Evolutionary conservation across 2,888 invertebrate species (phyloP).

Genomic region (Plutella xylostella): DNA sequence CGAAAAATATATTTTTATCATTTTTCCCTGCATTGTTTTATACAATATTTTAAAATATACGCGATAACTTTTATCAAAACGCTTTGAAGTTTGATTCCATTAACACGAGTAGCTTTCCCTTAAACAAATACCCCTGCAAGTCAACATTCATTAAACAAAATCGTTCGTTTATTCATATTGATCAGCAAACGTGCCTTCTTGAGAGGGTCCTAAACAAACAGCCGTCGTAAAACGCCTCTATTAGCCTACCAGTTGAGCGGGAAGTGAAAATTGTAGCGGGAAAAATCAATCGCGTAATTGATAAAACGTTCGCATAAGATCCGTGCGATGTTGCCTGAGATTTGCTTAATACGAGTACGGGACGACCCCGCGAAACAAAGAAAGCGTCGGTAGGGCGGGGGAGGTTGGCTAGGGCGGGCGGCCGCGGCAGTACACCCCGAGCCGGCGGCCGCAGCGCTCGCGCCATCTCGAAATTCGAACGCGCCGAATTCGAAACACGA

Average conservation of each 20-base stretch:
- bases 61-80: too few species aligned
- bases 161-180: neutral
- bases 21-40: too few species aligned
- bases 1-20: too few species aligned
- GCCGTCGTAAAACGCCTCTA: too few species aligned
- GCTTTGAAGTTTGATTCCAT: too few species aligned
- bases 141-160: neutral
- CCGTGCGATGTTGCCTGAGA: slow-evolving; percentile 30
- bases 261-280: slow-evolving; percentile 1
- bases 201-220: neutral
- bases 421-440: slow-evolving; percentile 45
- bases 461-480: neutral
- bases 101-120: too few species aligned
- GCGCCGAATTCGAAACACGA: neutral
- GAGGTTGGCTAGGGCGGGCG: slow-evolving; percentile 3
- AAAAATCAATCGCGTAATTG: slow-evolving; percentile 27
- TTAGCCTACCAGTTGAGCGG: too few species aligned
- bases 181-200: neutral
- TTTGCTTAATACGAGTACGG: slow-evolving; percentile 44
- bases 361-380: slow-evolving; percentile 62
- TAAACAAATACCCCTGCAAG: too few species aligned
- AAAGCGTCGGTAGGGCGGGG: slow-evolving; percentile 23
- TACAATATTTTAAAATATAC: too few species aligned
- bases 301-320: slow-evolving; percentile 37
- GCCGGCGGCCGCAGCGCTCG: slow-evolving; percentile 36